Evolutionary conservation across 2,888 invertebrate genomes (phyloP).

Genomic region (Thecophora atra): DNA sequence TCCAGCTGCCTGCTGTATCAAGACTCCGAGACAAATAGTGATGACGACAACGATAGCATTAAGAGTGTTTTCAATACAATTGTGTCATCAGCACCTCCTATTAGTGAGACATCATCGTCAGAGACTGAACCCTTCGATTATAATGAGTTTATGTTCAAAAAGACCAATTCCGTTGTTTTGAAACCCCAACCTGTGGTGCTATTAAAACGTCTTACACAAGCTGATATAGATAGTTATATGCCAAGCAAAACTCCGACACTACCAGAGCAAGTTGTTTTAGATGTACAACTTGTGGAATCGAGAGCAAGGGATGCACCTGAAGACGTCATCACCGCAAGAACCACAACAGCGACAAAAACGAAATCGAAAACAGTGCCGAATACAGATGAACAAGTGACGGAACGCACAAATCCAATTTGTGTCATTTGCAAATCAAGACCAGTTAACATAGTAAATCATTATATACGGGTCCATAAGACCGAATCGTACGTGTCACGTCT

Average conservation of each 20-base stretch:
- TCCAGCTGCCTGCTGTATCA: not conserved
- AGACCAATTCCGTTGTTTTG: slow-evolving; percentile 16
- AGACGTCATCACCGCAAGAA: not conserved
- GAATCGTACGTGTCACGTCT: slow-evolving; percentile 52
- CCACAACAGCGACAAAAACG: not conserved
- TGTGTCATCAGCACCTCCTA: not conserved
- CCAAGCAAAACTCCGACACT: not conserved
- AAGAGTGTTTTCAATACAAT: too few relatives aligned
- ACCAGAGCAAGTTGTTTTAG: slow-evolving; percentile 9
- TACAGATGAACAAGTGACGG: slow-evolving; percentile 47
- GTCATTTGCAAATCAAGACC: slow-evolving; percentile 49
- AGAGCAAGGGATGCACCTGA: not conserved
- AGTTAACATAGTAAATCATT: slow-evolving; percentile 50
- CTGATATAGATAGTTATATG: slow-evolving; percentile 9
- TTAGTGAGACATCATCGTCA: slow-evolving; percentile 24
- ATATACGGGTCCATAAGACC: slow-evolving; percentile 48
- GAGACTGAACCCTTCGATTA: slow-evolving; percentile 27
- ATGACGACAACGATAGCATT: not conserved
- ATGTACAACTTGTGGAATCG: slow-evolving; percentile 37
- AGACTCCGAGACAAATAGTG: not conserved
- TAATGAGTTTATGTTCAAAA: not conserved
- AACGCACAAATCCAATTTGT: slow-evolving; percentile 44
- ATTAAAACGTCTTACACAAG: slow-evolving; percentile 26
- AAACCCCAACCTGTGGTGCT: slow-evolving; percentile 27
- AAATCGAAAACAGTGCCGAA: slow-evolving; percentile 39